Conservation (phyloP, 2,797 vertebrate species). For the Nyctalus aviator region DNA sequence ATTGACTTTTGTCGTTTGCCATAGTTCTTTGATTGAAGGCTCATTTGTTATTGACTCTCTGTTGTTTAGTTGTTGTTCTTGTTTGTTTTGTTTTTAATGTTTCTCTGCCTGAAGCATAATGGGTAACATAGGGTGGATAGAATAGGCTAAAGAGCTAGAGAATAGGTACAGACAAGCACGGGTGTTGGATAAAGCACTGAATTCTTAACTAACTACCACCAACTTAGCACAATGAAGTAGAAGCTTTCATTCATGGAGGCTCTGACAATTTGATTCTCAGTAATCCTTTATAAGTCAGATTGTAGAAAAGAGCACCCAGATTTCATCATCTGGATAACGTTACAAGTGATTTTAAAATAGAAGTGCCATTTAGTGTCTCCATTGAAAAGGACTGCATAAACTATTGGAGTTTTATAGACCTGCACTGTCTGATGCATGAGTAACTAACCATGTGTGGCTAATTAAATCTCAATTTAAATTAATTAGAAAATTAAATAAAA, state of each 20-base stretch:
- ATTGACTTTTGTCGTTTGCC: conserved; percentile 34
- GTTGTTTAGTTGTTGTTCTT: not conserved
- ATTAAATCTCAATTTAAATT: conserved; percentile 72
- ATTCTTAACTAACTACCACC: not conserved
- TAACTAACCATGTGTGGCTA: conserved; percentile 68
- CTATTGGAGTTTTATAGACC: conserved; percentile 33
- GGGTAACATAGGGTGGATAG: not conserved
- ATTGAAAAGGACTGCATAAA: not conserved
- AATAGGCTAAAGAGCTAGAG: not conserved
- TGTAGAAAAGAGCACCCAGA: conserved; percentile 6
- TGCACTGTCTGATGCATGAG: not conserved
- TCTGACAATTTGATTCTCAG: conserved; percentile 32
- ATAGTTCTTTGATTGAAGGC: not conserved
- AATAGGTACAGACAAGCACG: not conserved
- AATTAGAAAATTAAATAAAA: conserved; percentile 70
- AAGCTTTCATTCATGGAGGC: not conserved
- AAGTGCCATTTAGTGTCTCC: not conserved
- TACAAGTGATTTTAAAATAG: conserved; percentile 49
- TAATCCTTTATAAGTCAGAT: conserved; percentile 12
- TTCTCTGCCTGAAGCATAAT: not conserved
- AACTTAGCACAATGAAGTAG: not conserved
- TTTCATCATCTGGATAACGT: conserved; percentile 3
- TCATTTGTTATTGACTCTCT: not conserved
- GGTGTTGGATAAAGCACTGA: not conserved
- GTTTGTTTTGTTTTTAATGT: not conserved